phyloP scores from a whole-genome alignment of 2,797 vertebrate genomes.

The Sus cebifrons region DNA sequence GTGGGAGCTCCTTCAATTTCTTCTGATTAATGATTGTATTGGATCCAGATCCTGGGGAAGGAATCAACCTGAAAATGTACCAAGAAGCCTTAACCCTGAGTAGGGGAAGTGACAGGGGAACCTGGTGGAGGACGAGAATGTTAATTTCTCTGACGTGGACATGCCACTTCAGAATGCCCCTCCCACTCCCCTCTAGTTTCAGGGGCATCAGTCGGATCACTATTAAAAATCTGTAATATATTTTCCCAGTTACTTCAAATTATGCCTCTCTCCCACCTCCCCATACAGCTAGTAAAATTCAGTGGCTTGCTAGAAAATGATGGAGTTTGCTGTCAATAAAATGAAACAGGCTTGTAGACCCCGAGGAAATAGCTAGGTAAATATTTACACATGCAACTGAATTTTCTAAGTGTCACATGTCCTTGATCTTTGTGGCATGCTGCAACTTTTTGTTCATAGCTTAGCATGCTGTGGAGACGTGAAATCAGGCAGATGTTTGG shows the following conservation, averaged over 20 bases:
- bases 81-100: background rate
- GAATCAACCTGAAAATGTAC: background rate
- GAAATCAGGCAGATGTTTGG: constrained; percentile 63
- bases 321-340: constrained; percentile 24
- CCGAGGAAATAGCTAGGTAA: constrained; percentile 62
- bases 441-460: constrained; percentile 37
- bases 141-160: background rate
- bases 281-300: constrained; percentile 37
- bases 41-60: background rate
- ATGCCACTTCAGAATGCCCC: background rate
- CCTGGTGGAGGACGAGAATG: background rate
- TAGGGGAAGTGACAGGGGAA: background rate
- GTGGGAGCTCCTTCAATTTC: background rate
- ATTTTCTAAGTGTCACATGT: constrained; percentile 39
- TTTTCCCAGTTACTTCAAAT: constrained; percentile 13
- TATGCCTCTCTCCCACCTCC: background rate
- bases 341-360: constrained; percentile 3
- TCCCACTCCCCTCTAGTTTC: background rate
- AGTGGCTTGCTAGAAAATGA: constrained; percentile 31
- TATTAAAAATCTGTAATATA: background rate
- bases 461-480: constrained; percentile 36
- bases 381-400: constrained; percentile 51
- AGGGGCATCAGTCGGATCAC: constrained; percentile 25
- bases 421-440: constrained; percentile 15
- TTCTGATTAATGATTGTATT: constrained; percentile 6